Evolutionary conservation across 2,888 invertebrate species (phyloP).

Genomic region (Hylaea fasciaria): DNA sequence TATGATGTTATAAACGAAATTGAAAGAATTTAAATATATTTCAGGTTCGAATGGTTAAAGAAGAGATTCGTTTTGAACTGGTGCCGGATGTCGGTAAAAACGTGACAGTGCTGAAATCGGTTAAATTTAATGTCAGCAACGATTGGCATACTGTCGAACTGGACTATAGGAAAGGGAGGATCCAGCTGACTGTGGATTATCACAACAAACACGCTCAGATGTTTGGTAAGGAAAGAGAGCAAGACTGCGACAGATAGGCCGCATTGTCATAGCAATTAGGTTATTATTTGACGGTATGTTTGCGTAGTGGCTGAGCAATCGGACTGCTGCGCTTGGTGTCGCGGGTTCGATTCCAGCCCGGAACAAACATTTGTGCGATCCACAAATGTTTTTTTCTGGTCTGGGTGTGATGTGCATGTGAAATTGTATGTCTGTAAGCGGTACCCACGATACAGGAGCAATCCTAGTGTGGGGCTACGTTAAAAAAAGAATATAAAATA

Average conservation of each 20-base stretch:
- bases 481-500: too few species aligned
- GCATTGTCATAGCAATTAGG: too few species aligned
- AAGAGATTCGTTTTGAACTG: constrained; percentile 93
- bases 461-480: too few species aligned
- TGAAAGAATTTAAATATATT: constrained; percentile 13
- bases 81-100: constrained; percentile 90
- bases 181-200: constrained; percentile 90
- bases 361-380: too few species aligned
- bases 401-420: too few species aligned
- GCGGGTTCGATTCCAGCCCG: too few species aligned
- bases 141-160: constrained; percentile 94
- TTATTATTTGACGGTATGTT: too few species aligned
- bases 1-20: neutral
- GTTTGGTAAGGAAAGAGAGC: constrained; percentile 76
- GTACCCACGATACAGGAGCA: too few species aligned
- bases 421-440: too few species aligned
- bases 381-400: too few species aligned
- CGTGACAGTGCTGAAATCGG: constrained; percentile 90
- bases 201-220: constrained; percentile 89
- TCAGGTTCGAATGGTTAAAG: constrained; percentile 91
- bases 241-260: neutral
- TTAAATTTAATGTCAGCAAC: constrained; percentile 91
- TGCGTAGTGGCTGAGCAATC: too few species aligned
- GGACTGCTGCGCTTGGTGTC: too few species aligned
- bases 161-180: constrained; percentile 89